phyloP scores from a whole-genome alignment of 1,140 invertebrate genomes.

The Papilio aristodemus region DNA sequence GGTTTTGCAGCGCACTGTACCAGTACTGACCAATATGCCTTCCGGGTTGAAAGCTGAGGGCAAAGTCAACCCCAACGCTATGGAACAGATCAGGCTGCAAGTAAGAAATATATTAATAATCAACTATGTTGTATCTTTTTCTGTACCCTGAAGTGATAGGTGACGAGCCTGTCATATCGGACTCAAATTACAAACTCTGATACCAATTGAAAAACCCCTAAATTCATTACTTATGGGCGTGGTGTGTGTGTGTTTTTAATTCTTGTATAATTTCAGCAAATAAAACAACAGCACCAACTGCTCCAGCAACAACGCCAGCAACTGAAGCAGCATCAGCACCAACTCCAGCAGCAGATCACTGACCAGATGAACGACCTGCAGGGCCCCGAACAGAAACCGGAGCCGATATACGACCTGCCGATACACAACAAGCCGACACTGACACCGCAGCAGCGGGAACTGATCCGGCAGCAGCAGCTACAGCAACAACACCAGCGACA shows the following conservation, averaged over 20 bases:
- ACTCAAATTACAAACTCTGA: too few species aligned
- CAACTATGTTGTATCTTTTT: too few species aligned
- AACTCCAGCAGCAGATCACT: slow-evolving; percentile 34
- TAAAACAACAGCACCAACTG: slow-evolving; percentile 45
- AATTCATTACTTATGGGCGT: too few species aligned
- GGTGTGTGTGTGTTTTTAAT: too few species aligned
- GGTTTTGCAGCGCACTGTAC: slow-evolving; percentile 49
- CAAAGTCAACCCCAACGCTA: slow-evolving; percentile 60
- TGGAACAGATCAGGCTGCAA: slow-evolving; percentile 68
- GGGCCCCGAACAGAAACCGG: slow-evolving; percentile 57
- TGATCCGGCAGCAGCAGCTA: slow-evolving; percentile 49
- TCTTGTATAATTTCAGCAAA: slow-evolving; percentile 49
- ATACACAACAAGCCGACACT: slow-evolving; percentile 69
- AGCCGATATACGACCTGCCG: slow-evolving; percentile 69
- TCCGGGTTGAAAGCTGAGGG: slow-evolving; percentile 54
- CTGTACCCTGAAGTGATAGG: too few species aligned
- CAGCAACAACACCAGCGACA: slow-evolving; percentile 29
- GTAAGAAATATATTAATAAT: slow-evolving; percentile 37
- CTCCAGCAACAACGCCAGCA: slow-evolving; percentile 42
- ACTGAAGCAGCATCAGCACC: slow-evolving; percentile 41
- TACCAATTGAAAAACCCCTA: too few species aligned
- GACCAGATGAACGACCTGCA: neutral
- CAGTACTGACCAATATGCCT: slow-evolving; percentile 45
- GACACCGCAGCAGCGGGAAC: slow-evolving; percentile 61
- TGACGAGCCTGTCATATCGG: too few species aligned